Evolutionary conservation across 2,888 invertebrate species (phyloP), one percentile per base, ranked within the genome.

Genomic region (Linhomoeus sp.): DNA sequence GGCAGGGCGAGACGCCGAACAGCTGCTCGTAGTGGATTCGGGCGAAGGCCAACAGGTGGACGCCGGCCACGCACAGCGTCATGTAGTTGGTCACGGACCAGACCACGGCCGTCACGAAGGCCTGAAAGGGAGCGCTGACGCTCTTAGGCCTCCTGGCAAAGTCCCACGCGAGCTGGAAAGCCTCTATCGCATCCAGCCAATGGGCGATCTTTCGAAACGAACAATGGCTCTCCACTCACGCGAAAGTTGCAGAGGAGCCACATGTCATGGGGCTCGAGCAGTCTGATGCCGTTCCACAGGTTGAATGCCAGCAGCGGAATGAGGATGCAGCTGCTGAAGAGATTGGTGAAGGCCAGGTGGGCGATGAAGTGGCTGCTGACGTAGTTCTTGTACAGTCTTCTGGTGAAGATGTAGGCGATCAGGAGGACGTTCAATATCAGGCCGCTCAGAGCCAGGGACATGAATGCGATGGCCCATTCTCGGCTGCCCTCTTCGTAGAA

Each of bases 11-110:
- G 3, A 63, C 51, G 19, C 63, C 62, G 51, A 63, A 63, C 20
- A 63, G 52, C 49, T 63, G 63, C 20, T 63, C 63, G 53, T 63
- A 63, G 52, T 63, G 63, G 43, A 63, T 63, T 9, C 63, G 55
- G 7, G 62, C 63, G 47, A 63, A 63, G 5, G 63, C 63, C 17
- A 63, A 51, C 41, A 63, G 50, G 45, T 63, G 63, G 2, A 63
- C 61, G 24, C 63, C 63, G n/a, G 63, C 62, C 15, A 63, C 57
- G 54, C 63, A 61, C 22, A 62, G 49, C n/a, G 52, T 53, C 61
- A 61, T 63, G 53, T 56, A 55, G 26, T 60, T 54, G 43, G 58
- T 54, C 1, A 63, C 63, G 14, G 60, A 53, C 62, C 63, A 63
- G 22, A 59, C 53, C n/a, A 58, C 51, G 45, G 59, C 59, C 25